Conservation (phyloP, 2,113 vertebrate genomes). For the Thalassarche chlororhynchos region DNA sequence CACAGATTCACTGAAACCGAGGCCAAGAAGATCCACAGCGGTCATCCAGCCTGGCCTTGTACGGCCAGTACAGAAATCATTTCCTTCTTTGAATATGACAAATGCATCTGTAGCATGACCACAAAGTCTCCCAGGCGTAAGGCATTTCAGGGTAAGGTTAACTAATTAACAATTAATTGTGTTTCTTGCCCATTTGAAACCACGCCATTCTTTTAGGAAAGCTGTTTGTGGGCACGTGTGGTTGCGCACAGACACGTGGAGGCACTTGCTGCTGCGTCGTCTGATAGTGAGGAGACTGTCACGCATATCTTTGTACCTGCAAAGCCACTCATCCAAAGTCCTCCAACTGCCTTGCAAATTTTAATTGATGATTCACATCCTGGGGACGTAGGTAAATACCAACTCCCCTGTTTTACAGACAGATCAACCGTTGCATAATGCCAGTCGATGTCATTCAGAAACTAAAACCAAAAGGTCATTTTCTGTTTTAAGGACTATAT, state of each 20-base stretch:
- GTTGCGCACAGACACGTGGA: rapidly evolving
- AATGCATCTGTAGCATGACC: background rate
- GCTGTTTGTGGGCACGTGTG: background rate
- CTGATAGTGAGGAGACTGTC: rapidly evolving
- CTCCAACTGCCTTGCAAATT: background rate
- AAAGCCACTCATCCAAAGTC: background rate
- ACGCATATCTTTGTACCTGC: rapidly evolving
- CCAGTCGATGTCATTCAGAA: background rate
- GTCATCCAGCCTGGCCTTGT: background rate
- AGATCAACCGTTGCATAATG: background rate
- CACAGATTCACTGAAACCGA: background rate
- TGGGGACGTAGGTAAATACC: background rate
- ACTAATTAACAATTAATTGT: background rate
- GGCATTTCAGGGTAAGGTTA: background rate
- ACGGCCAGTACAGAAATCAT: background rate
- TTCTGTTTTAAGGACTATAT: background rate
- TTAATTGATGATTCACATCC: background rate
- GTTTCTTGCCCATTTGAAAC: background rate
- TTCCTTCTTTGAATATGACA: background rate
- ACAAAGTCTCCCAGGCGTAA: background rate
- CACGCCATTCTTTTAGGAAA: rapidly evolving
- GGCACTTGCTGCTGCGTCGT: background rate
- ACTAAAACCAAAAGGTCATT: slow-evolving; percentile 49
- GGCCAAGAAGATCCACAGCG: background rate
- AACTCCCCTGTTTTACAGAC: background rate